These are phyloP conservation scores for Drosophila fuyamai DNA, from an alignment of 1,140 invertebrate genomes.

Conservation along the genomic window DNA sequence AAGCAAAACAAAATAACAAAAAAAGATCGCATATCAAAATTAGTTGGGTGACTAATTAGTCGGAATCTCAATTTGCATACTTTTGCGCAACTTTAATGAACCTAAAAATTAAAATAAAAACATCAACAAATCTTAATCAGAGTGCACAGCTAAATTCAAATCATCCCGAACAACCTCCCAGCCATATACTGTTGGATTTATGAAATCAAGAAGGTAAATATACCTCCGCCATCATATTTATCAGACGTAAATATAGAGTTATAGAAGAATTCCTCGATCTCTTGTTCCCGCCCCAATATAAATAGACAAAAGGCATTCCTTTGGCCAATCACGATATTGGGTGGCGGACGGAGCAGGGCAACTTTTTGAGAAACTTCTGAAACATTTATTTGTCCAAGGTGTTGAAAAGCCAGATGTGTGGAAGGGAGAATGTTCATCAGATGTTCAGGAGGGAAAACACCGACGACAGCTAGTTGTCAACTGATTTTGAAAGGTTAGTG, in stretches of 20 bases:
- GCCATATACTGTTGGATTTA: constrained; percentile 69
- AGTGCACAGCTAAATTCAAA: constrained; percentile 38
- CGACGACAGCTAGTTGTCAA: constrained; percentile 61
- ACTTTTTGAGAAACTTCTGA: constrained; percentile 36
- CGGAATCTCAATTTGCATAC: constrained; percentile 69
- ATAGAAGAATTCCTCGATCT: constrained; percentile 31
- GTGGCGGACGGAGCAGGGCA: background rate
- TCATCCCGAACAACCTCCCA: constrained; percentile 16
- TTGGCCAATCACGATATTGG: constrained; percentile 12
- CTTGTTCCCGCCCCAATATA: constrained; percentile 59
- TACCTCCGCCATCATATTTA: constrained; percentile 38
- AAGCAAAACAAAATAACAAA: constrained; percentile 9
- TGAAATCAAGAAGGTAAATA: constrained; percentile 82
- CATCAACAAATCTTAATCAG: constrained; percentile 57
- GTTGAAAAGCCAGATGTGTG: constrained; percentile 61
- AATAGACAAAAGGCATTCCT: constrained; percentile 67
- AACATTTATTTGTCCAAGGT: constrained; percentile 73
- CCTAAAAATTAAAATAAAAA: constrained; percentile 58
- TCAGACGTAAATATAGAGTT: constrained; percentile 21
- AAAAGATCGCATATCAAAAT: constrained; percentile 35
- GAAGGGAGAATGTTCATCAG: constrained; percentile 5
- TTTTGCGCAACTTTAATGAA: constrained; percentile 43
- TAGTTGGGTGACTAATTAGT: constrained; percentile 71
- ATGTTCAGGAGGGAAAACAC: constrained; percentile 21
- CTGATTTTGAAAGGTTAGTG: constrained; percentile 44